Base-by-base conservation (phyloP, 2,888 invertebrate species). In the Sialis lutaria region DNA sequence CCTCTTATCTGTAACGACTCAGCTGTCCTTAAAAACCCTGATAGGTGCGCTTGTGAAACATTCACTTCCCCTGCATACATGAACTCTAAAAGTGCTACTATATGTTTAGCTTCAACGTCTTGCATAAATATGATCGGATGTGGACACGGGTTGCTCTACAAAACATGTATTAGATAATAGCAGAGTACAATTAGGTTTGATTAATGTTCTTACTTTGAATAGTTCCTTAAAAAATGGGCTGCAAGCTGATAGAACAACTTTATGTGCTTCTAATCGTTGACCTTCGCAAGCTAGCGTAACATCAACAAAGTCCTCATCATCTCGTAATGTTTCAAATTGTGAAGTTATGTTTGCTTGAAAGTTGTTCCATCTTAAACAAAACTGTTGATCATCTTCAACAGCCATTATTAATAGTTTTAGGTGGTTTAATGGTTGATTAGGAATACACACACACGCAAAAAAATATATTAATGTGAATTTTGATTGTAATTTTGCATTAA, bases 281-380 rank as follows among this genome's bases (percentile, higher is more conserved):
- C 86, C 87, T 63, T 85, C 85, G 69, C 85, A 86, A 60, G 86
- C 85, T 65, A 87, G 75, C 58, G 86, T 87, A 63, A 87, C 86
- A 73, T 87, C 87, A 62, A 85, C 85, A 70, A 87, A 85, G 69
- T 84, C 83, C 73, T 86, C 85, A 70, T 82, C 82, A 70, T 82
- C 81, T 64, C 86, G 74, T 61, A 87, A 73, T 61, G 82, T 77
- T 70, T 84, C 85, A 71, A 87, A 85, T 67, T 86, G 85, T 65
- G 83, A 81, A 62, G 85, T 82, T 67, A 87, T 82, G 70, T 86
- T 86, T 56, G 83, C 82, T 73, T 84, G 84, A 73, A 82, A 83
- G 74, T 86, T 85, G 73, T 87, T 86, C 87, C 87, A 87, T 71
- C 85, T 77, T 69, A 87, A 76, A 75, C 86, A 86, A 72, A 85